Evolutionary conservation across 2,113 vertebrate genomes (phyloP).

Genomic region (Anoplopoma fimbria): DNA sequence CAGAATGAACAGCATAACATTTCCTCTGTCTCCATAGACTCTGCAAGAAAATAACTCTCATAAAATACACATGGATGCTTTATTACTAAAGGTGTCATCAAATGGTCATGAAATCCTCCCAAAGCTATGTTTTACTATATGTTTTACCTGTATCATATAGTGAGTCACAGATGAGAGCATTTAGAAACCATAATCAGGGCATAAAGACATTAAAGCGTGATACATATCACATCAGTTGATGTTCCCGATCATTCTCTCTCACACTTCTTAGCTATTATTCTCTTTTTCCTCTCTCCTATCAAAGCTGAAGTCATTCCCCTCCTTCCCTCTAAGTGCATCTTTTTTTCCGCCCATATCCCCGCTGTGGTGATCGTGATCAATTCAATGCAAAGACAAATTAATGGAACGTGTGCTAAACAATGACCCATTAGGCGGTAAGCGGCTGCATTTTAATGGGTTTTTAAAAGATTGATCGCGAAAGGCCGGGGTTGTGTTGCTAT

Average conservation of each 20-base stretch:
- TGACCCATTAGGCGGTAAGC: conserved; percentile 6
- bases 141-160: neutral
- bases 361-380: neutral
- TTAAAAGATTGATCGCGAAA: neutral
- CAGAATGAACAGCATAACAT: too few relatives aligned
- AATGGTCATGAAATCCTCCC: neutral
- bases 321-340: neutral
- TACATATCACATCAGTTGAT: neutral
- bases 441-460: conserved; percentile 13
- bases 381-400: conserved; percentile 13
- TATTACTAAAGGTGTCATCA: neutral
- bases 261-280: neutral
- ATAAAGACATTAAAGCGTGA: conserved; percentile 3
- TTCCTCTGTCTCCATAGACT: neutral
- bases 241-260: neutral
- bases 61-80: neutral
- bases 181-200: neutral
- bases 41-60: neutral
- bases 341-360: neutral
- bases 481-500: neutral
- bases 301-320: neutral
- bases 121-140: neutral
- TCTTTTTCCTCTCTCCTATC: neutral
- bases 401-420: conserved; percentile 23
- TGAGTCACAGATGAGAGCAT: conserved; percentile 5